Base-by-base conservation (phyloP, 2,797 vertebrate genomes). In the Pipistrellus pipistrellus region DNA sequence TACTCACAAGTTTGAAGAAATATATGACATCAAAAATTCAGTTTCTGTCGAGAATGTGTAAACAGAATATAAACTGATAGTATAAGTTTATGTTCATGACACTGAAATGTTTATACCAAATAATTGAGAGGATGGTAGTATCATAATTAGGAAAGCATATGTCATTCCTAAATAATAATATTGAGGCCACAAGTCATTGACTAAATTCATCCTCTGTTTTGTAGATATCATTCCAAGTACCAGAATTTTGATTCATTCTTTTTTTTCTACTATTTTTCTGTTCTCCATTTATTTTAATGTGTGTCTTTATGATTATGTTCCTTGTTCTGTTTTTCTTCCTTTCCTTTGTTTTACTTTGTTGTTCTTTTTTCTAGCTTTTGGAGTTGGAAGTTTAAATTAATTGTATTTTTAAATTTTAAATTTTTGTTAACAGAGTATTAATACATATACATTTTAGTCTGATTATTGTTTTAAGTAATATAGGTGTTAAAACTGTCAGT, bases 191-290 rank as follows among this genome's bases (percentile, higher is more conserved):
- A 5, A 23, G 8, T 17, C 8, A 13, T 14, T 85, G 44, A 41
- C 25, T 86, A 75, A 87, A 48, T 78, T 83, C 48, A 69, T 20
- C 77, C 78, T 57, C 51, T 81, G 25, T 72, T 91, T 78, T 76
- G 27, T 38, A 69, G n/a, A n/a, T 51, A 51, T 13, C 18, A 72
- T 38, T 46, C 23, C 38, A 84, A 48, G 25, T 64, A 21, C 2
- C 3, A 68, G 18, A 93, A 78, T 73, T 86, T 59, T 78, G 10
- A 73, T 44, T 81, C 75, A 25, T 90, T 78, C 32, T 41, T 38
- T 85, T 78, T 81, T 35, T 53, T 8, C 44, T 71, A 71, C 17
- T 66, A 30, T 62, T 62, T 72, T 71, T 59, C 8, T 17, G 15
- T 53, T 86, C n/a, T 46, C 14, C 27, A 38, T 68, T 85, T 53